These are phyloP conservation scores for Pseudobourletiella spinata DNA, from an alignment of 1,140 invertebrate genomes.

Conservation along the genomic window DNA sequence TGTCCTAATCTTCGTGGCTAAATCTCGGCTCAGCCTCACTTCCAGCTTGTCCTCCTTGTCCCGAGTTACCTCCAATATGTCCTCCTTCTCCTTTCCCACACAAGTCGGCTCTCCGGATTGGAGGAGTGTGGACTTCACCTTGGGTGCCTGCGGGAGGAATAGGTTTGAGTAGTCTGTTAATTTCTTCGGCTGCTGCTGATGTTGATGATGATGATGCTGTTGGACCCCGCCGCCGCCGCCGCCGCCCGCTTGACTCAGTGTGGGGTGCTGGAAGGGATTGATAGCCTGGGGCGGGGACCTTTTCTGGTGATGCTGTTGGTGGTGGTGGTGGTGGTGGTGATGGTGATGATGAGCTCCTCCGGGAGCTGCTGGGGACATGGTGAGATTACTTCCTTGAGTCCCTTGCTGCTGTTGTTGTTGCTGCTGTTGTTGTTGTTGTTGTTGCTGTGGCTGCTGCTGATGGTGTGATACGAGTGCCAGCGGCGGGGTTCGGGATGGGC, in stretches of 20 bases:
- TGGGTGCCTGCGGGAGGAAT: background rate
- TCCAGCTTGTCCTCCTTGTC: background rate
- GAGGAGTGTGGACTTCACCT: background rate
- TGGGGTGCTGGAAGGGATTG: background rate
- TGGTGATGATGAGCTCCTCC: background rate
- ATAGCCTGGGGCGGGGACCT: background rate
- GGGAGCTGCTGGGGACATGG: background rate
- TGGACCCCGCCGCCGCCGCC: background rate
- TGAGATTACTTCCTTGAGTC: background rate
- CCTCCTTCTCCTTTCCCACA: background rate
- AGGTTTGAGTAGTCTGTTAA: conserved; percentile 3
- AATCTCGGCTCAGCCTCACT: too few relatives aligned
- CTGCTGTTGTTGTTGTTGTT: too few relatives aligned
- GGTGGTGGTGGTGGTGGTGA: background rate
- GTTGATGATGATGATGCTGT: background rate
- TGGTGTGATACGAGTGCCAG: too few relatives aligned
- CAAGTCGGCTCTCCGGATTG: background rate
- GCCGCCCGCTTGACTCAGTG: background rate
- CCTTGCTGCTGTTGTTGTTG: too few relatives aligned
- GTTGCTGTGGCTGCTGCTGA: too few relatives aligned
- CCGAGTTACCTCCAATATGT: background rate
- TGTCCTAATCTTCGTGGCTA: too few relatives aligned
- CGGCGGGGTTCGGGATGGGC: background rate
- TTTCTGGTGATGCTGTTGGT: background rate
- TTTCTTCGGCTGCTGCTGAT: background rate